Evolutionary conservation across 2,888 invertebrate genomes (phyloP), one percentile per base, ranked within the genome.

Genomic region (Cheilosia pagana): DNA sequence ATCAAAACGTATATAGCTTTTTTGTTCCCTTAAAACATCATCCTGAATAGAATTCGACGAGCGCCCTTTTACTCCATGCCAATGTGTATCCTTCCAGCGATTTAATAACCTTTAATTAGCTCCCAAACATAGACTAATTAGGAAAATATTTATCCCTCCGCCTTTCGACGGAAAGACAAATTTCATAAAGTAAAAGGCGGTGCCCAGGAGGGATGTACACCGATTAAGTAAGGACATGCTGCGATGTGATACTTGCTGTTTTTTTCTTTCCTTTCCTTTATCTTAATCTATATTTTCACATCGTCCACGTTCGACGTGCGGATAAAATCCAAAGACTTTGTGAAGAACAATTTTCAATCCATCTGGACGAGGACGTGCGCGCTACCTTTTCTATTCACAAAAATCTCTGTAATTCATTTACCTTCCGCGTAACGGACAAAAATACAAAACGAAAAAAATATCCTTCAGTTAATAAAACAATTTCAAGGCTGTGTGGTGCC

Each of bases 51-150:
- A 39, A 65, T 57, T 43, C 19, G n/a, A 39, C 35, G 35, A 43
- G n/a, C 35, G 19, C 16, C n/a, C 16, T 77, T 77, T 10, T 43
- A 6, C 19, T 41, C 35, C 53, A 63, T 16, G 50, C 31, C 68
- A 41, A 19, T 43, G 41, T 59, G 57, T 59, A 65, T 28, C 14
- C 53, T 50, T 65, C 5, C 3, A 19, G 28, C 45, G 62, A 45
- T 68, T 68, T 72, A 78, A 72, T 74, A 74, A 50, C 72, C 62
- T 63, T 67, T 63, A 68, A 78, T 78, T 59, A 78, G 68, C 68
- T 43, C 41, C 53, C 55, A 39, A 48, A 63, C 67, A 68, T 68
- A 63, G 68, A 57, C 68, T 74, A 78, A 68, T 83, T 57, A 74
- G 62, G 39, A 52, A 70, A 78, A 78, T 78, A 74, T 53, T 74